Base-by-base conservation (phyloP, 1,140 invertebrate genomes). In the Leptonema lineaticorne region DNA sequence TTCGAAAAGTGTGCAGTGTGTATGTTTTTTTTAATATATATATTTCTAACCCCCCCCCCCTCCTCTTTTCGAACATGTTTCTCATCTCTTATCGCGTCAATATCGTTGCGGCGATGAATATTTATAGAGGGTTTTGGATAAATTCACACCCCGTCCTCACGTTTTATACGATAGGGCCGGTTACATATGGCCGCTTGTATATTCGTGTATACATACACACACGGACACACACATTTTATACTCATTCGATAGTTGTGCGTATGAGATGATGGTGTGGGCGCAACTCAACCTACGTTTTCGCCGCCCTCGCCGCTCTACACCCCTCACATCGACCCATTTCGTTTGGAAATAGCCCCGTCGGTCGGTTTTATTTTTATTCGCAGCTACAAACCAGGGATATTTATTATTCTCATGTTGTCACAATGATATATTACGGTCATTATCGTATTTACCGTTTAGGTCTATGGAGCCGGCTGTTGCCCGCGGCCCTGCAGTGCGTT, bases 401-500 rank as follows among this genome's bases (percentile, higher is more conserved):
- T 70, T 70, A 70, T 70, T 70, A 70, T 67, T 65, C 58, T 63
- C 69, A 59, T 70, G 69, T 67, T 70, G 69, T 70, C 69, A 70
- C 69, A 70, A 63, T 70, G 69, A 70, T 70, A 70, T 70, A 70
- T 70, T 50, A 63, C 63, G 69, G 69, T 70, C 69, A 70, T 70
- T 70, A 70, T 70, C 69, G 69, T 70, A 70, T 70, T 67, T 67
- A 69, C 62, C 63, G 68, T 60, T 69, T 59, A 46, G 56, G 29
- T 69, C 30, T 67, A 67, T 60, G 50, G 26, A 20, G 24, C 59
- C 24, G 59, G 41, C 24, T 27, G 57, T 45, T 62, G 59, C 37
- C 24, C 8, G 33, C 59, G 37, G 33, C 50, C 24, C 33, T 59
- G 26, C 57, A 20, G 18, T 9, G 2, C 60, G n/a, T 45, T n/a